Evolutionary conservation across 2,888 invertebrate genomes (phyloP), one percentile per base, ranked within the genome.

Genomic region (Cybosia mesomella): DNA sequence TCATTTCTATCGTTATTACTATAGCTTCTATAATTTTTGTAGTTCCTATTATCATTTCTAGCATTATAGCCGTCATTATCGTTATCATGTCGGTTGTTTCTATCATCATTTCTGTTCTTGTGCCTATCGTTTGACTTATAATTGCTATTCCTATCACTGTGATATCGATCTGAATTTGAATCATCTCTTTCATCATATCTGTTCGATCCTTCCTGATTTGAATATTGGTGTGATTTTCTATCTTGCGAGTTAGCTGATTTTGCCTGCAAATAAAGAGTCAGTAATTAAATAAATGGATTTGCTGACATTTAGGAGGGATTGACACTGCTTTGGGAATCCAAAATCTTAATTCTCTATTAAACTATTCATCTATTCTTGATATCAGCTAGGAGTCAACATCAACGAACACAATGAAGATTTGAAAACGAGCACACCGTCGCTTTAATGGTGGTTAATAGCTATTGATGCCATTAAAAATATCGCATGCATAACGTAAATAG

Each of bases 121-220:
- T 64, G 62, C 4, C 2, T 55, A 28, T 62, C 36, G 13, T 28
- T 55, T 58, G 60, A 61, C 13, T 67, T 34, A 39, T 61, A 39
- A 11, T 18, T n/a, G 43, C 13, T 39, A 13, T 70, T 62, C 22
- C 54, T 54, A 13, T 54, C 21, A 18, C n/a, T 54, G 18, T 54
- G 10, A 22, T 54, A 54, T 54, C 43, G 43, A 43, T 43, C 43
- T 18, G 18, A 43, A 18, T 18, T 43, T 15, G 43, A n/a, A n/a
- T n/a, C n/a, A n/a, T n/a, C n/a, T n/a, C n/a, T n/a, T 28, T 28
- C 5, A 28, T 43, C 15, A 43, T 43, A 5, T 54, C 54, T 54
- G 22, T 21, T 54, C n/a, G n/a, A n/a, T n/a, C n/a, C n/a, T n/a
- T n/a, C n/a, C n/a, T n/a, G n/a, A n/a, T n/a, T n/a, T n/a, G n/a